phyloP scores from a whole-genome alignment of 2,797 vertebrate genomes.

The Myotis myotis region DNA sequence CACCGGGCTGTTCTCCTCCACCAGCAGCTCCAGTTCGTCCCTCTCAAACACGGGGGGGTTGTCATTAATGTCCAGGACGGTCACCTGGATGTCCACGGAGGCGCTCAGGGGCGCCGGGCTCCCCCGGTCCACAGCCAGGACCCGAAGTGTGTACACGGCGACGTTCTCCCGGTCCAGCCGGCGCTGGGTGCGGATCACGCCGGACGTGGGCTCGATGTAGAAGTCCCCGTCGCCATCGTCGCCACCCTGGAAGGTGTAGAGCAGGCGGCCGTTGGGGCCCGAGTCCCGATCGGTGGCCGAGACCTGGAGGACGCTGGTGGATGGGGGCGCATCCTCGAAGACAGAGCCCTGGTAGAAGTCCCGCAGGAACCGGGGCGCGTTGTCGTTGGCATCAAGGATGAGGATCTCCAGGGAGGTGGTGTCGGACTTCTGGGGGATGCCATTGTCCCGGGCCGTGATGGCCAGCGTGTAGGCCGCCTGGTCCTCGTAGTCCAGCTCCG shows the following conservation, averaged over 20 bases:
- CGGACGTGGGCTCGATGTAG: conserved; percentile 93
- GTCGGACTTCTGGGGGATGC: conserved; percentile 97
- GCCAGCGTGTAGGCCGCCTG: conserved; percentile 95
- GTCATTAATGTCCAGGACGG: conserved; percentile 95
- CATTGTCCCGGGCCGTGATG: conserved; percentile 95
- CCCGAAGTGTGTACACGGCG: conserved; percentile 91
- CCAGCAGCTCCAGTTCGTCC: conserved; percentile 93
- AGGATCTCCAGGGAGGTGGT: conserved; percentile 97
- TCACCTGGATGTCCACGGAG: conserved; percentile 91
- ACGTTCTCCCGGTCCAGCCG: conserved; percentile 96
- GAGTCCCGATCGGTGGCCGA: conserved; percentile 95
- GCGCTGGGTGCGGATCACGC: conserved; percentile 93
- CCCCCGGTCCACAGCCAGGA: conserved; percentile 93
- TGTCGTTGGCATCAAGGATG: conserved; percentile 95
- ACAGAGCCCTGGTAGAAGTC: conserved; percentile 94
- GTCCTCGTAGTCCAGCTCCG: conserved; percentile 96
- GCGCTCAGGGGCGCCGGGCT: conserved; percentile 89
- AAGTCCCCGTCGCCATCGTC: conserved; percentile 97
- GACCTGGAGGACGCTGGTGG: conserved; percentile 95
- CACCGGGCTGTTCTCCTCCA: conserved; percentile 94
- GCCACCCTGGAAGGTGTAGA: conserved; percentile 94
- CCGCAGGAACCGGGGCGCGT: conserved; percentile 90
- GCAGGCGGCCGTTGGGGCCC: conserved; percentile 92
- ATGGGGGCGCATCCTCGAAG: conserved; percentile 91
- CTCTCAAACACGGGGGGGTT: conserved; percentile 96